Evolutionary conservation across 2,888 invertebrate species (phyloP), one percentile per base, ranked within the genome.

Genomic region (Anoncus sp.): DNA sequence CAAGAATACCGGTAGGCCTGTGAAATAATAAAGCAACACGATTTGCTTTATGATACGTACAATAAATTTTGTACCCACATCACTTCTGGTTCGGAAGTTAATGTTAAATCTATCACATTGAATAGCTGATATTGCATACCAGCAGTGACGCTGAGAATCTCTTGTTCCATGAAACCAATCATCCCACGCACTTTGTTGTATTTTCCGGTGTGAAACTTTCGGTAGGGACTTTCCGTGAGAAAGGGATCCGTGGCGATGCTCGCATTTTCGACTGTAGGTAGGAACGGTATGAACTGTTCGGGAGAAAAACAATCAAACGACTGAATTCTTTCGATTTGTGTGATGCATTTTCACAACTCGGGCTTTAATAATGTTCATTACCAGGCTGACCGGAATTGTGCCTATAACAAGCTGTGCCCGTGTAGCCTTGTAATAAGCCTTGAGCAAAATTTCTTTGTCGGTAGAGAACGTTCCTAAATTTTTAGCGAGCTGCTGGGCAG

Each of bases 111-210:
- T n/a, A 31, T 43, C n/a, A 45, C 12, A 16, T 18, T 18, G 9
- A 10, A 6, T 31, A 31, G 7, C 3, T 10, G 7, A 18, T 35
- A 35, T 12, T 22, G 22, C 53, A 14, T 20, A 69, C 69, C 1
- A 4, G 4, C 1, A 9, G 47, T 5, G 24, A 49, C 59, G 12
- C 7, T 1, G 0, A 66, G 4, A 7, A 69, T 70, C 84, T 93
- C 93, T 12, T 92, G 87, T 7, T 90, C 86, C 76, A 92, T 92
- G 81, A 92, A 92, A 5, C 94, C 94, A 51, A 91, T 84, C 80
- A 94, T 92, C 22, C 91, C 91, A 0, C 93, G 93, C 0, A 93
- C 92, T 85, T 92, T 92, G 16, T 87, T 87, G 76, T 92, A 92
- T 35, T 92, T 86, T 38, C 93, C 93, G 40, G 85, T 81, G 6